Conservation (phyloP, 1,140 invertebrate species). For the Carcinoscorpius rotundicauda region DNA sequence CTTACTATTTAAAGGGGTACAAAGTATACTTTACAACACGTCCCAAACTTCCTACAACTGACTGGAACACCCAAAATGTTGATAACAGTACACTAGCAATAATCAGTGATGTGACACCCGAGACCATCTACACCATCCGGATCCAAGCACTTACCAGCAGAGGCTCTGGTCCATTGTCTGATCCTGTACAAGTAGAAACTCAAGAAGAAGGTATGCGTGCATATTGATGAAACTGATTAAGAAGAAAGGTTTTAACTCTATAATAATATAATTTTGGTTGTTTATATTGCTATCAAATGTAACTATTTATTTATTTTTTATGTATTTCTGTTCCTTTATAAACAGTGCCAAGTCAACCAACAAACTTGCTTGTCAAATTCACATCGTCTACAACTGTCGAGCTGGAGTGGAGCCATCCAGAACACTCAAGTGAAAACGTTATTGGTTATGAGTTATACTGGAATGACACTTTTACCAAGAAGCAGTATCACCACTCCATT, state of each 20-base stretch:
- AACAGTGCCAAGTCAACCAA: slow-evolving; percentile 84
- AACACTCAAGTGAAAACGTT: slow-evolving; percentile 81
- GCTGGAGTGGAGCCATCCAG: slow-evolving; percentile 77
- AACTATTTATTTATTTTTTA: not conserved
- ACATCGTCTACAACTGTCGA: slow-evolving; percentile 63
- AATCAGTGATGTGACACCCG: slow-evolving; percentile 73
- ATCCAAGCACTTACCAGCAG: slow-evolving; percentile 85
- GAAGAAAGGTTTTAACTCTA: too few relatives aligned
- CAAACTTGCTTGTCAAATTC: slow-evolving; percentile 55
- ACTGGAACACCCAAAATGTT: slow-evolving; percentile 83
- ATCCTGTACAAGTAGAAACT: slow-evolving; percentile 87
- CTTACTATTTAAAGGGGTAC: slow-evolving; percentile 60
- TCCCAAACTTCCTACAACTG: slow-evolving; percentile 65
- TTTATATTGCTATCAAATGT: too few relatives aligned
- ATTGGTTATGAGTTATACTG: slow-evolving; percentile 91
- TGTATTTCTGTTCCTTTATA: slow-evolving; percentile 12
- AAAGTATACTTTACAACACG: slow-evolving; percentile 93
- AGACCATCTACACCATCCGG: slow-evolving; percentile 79
- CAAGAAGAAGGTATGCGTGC: slow-evolving; percentile 64
- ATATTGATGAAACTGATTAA: not conserved
- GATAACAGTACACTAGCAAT: slow-evolving; percentile 88
- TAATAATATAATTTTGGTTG: too few relatives aligned
- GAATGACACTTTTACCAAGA: slow-evolving; percentile 86
- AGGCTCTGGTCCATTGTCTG: slow-evolving; percentile 76
- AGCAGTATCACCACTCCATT: slow-evolving; percentile 54